These are phyloP conservation scores for Branchellion lobata DNA, from an alignment of 2,888 invertebrate species.

Conservation along the genomic window DNA sequence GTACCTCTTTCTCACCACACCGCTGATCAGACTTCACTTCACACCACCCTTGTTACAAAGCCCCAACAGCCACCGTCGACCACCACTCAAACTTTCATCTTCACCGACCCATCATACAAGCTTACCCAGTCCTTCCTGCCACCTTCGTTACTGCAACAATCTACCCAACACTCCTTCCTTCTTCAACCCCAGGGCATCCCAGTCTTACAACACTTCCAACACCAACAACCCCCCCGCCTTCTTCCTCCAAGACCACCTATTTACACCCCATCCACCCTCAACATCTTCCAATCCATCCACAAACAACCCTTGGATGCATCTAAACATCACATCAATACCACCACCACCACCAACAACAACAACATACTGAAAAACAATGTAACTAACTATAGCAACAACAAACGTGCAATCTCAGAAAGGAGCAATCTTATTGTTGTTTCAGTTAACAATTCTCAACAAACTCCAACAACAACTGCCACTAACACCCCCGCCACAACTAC, in stretches of 20 bases:
- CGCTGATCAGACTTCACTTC: too few relatives aligned
- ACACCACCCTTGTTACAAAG: background rate
- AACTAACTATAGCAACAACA: background rate
- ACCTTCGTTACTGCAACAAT: background rate
- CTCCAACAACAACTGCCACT: background rate
- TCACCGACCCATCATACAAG: background rate
- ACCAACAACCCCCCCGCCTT: background rate
- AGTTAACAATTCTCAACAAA: constrained; percentile 7
- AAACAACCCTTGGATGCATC: too few relatives aligned
- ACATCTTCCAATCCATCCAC: background rate
- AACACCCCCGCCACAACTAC: background rate
- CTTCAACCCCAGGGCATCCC: background rate
- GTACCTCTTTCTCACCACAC: too few relatives aligned
- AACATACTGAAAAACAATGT: background rate
- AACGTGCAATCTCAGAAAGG: too few relatives aligned
- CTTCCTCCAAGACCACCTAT: too few relatives aligned
- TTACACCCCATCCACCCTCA: background rate
- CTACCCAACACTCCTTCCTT: background rate
- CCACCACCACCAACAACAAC: background rate
- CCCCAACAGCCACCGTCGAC: background rate
- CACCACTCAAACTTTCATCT: background rate
- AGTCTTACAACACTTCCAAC: background rate
- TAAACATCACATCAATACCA: too few relatives aligned
- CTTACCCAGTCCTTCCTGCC: background rate
- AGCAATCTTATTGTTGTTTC: constrained; percentile 15